Percentiles rank a stretch among this genome's conserved stretches.
Conservation (phyloP, 1,140 invertebrate genomes). For the Papilio polyxenes region DNA sequence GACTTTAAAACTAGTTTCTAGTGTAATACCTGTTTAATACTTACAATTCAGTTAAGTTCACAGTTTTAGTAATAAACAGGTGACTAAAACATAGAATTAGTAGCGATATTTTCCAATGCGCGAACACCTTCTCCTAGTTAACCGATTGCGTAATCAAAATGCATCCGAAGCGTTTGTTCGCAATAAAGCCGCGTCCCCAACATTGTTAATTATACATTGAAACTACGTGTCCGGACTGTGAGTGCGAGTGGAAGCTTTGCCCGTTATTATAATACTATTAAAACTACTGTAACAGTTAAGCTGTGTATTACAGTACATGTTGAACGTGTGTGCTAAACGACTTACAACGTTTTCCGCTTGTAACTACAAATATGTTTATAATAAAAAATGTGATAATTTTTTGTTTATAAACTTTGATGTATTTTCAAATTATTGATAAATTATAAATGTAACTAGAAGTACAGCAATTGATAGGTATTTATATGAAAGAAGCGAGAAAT, state of each 20-base stretch:
- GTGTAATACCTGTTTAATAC: too few species aligned
- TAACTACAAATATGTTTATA: not conserved
- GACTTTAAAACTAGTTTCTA: too few species aligned
- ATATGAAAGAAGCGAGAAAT: too few species aligned
- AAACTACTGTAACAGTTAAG: constrained; percentile 25
- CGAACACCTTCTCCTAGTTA: constrained; percentile 6
- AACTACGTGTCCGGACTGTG: constrained; percentile 12
- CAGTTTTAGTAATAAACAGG: too few species aligned
- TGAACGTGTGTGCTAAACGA: not conserved
- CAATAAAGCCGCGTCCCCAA: not conserved
- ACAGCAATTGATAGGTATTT: too few species aligned
- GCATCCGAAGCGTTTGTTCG: constrained; percentile 9
- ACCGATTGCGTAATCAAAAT: constrained; percentile 11
- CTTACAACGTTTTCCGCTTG: constrained; percentile 1
- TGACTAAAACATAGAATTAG: too few species aligned
- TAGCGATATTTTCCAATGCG: not conserved
- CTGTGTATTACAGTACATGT: constrained; percentile 11
- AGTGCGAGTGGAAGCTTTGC: not conserved
- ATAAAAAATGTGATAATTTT: too few species aligned
- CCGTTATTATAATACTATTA: constrained; percentile 3
- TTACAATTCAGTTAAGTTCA: too few species aligned
- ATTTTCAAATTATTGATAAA: too few species aligned
- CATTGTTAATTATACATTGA: constrained; percentile 26
- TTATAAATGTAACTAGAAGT: too few species aligned
- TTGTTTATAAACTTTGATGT: too few species aligned